Conservation (phyloP, 2,113 vertebrate genomes). For the Ceyx cyanopectus region DNA sequence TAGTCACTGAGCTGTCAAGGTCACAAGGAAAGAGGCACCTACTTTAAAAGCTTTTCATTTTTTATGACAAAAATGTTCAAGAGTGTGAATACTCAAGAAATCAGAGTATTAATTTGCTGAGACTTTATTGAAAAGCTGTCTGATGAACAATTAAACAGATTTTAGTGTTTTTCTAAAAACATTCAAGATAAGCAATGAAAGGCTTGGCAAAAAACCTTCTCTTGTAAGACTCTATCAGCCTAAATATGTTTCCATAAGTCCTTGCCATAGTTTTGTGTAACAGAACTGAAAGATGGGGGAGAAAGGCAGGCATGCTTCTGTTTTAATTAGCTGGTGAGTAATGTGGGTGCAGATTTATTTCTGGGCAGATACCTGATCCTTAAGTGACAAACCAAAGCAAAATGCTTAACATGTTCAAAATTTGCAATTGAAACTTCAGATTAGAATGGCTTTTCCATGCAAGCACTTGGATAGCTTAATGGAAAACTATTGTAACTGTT, state of each 20-base stretch:
- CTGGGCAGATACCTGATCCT: not conserved
- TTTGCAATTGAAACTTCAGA: not conserved
- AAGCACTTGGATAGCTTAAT: not conserved
- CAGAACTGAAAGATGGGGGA: not conserved
- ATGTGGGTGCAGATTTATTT: not conserved
- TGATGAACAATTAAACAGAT: not conserved
- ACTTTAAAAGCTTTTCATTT: not conserved
- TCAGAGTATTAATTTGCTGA: not conserved
- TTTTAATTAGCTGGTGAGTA: not conserved
- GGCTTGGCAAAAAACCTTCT: not conserved
- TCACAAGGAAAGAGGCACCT: not conserved
- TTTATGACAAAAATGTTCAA: not conserved
- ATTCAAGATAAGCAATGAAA: not conserved
- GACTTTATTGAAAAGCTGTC: not conserved
- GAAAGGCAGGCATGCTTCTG: not conserved
- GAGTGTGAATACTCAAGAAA: not conserved
- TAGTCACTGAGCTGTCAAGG: not conserved
- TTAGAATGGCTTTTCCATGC: not conserved
- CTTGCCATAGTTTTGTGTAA: too few relatives aligned
- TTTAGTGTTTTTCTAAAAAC: not conserved
- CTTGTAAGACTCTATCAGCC: not conserved
- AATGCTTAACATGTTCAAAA: not conserved
- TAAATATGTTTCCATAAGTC: not conserved
- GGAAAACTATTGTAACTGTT: not conserved
- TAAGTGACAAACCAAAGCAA: not conserved